These are phyloP conservation scores for Microhierax caerulescens DNA, from an alignment of 2,797 vertebrate species.

Conservation along the genomic window DNA sequence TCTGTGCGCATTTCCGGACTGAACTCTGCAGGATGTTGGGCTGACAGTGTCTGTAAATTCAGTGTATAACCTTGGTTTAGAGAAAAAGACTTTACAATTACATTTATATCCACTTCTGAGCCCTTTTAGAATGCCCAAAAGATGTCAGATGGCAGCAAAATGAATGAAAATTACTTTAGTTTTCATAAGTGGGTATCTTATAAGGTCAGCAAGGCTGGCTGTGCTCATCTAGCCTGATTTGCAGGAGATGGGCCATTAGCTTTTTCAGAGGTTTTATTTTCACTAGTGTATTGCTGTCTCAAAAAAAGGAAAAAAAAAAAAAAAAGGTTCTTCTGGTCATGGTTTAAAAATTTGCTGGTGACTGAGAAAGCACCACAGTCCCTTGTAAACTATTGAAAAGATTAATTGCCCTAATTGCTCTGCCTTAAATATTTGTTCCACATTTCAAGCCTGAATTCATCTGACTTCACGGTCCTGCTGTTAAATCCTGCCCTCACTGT, in stretches of 20 bases:
- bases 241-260: background rate
- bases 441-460: background rate
- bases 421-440: background rate
- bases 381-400: background rate
- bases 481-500: background rate
- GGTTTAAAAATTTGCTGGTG: background rate
- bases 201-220: background rate
- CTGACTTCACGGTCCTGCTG: background rate
- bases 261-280: background rate
- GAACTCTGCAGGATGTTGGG: background rate
- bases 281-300: background rate
- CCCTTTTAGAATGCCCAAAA: rapidly evolving
- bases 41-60: background rate
- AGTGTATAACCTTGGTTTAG: background rate
- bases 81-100: background rate
- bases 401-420: background rate
- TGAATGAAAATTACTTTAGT: background rate
- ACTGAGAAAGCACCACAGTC: background rate
- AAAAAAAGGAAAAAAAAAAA: background rate
- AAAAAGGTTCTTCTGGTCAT: rapidly evolving
- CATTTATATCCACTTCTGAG: background rate
- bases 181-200: background rate
- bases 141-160: background rate
- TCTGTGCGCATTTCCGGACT: rapidly evolving
- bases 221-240: background rate